Base-by-base conservation (phyloP, 2,113 vertebrate genomes). In the Hoplias malabaricus region DNA sequence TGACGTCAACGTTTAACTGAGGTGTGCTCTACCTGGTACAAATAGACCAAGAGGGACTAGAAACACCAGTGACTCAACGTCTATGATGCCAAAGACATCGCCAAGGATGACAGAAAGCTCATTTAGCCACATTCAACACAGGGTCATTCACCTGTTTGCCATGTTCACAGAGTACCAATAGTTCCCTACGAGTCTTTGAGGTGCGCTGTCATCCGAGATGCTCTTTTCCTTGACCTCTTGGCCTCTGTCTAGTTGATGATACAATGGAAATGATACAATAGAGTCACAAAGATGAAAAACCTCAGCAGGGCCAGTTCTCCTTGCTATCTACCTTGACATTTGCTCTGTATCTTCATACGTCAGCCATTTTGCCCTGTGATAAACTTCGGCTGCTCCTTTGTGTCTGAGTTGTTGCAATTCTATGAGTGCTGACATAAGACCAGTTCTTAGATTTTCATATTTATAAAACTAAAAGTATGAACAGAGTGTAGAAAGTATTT, bases 271-370 rank as follows among this genome's bases (percentile, higher is more conserved):
- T 33, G 4, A 12, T 36, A 36, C 34, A 61, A 61, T 43, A 4
- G 46, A 62, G 50, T 14, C 25, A 27, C 68, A n/a, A 23, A 34
- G 62, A 80, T 61, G 79, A 78, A 70, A 25, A 81, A 75, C 27
- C 61, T 34, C 76, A 77, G 38, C 42, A 61, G 11, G 69, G 69
- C 74, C 86, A 84, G 84, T 82, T 90, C 86, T 89, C 84, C 78
- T 86, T 86, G 84, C 86, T 84, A 83, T 83, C 79, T 67, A 84
- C 77, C 56, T 50, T 85, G 79, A 80, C 81, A 82, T 87, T 84
- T 83, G 67, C 78, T 72, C 77, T 71, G 80, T 86, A 75, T 84
- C 84, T 85, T 80, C 78, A 86, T 83, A 86, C 75, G 80, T 80
- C 31, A 73, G 71, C 40, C 84, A 81, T 82, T 78, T 84, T 84